phyloP scores from a whole-genome alignment of 2,797 vertebrate genomes.

The Masticophis lateralis region DNA sequence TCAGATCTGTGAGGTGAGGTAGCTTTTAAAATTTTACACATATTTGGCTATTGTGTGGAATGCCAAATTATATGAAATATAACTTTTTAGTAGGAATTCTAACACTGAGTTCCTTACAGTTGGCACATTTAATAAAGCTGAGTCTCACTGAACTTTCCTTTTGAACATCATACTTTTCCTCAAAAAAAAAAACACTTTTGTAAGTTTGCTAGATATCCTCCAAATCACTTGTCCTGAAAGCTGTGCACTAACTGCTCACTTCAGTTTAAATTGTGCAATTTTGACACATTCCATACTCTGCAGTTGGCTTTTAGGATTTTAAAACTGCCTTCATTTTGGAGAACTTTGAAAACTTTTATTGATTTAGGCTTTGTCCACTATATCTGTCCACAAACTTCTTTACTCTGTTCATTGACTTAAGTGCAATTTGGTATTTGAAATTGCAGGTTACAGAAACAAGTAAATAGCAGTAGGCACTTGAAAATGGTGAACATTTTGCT shows the following conservation, averaged over 20 bases:
- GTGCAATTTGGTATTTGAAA: not conserved
- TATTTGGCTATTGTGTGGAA: not conserved
- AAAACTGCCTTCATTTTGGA: not conserved
- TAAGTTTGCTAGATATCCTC: not conserved
- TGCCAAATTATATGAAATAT: not conserved
- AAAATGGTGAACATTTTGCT: not conserved
- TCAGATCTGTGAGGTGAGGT: not conserved
- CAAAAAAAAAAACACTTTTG: not conserved
- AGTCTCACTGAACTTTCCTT: not conserved
- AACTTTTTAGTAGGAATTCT: not conserved
- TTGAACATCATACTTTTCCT: not conserved
- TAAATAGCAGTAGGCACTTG: not conserved
- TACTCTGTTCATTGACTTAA: not conserved
- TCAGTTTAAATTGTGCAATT: not conserved
- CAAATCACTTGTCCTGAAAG: not conserved
- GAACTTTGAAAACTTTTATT: not conserved
- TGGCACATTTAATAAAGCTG: not conserved
- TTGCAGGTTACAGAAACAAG: not conserved
- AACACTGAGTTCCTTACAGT: not conserved
- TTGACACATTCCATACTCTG: not conserved
- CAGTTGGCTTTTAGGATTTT: not conserved
- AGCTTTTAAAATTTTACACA: not conserved
- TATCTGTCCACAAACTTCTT: not conserved
- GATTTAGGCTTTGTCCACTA: not conserved
- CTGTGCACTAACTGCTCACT: not conserved